These are phyloP conservation scores for Ginglymostoma cirratum DNA, from an alignment of 2,113 vertebrate species.

Conservation along the genomic window DNA sequence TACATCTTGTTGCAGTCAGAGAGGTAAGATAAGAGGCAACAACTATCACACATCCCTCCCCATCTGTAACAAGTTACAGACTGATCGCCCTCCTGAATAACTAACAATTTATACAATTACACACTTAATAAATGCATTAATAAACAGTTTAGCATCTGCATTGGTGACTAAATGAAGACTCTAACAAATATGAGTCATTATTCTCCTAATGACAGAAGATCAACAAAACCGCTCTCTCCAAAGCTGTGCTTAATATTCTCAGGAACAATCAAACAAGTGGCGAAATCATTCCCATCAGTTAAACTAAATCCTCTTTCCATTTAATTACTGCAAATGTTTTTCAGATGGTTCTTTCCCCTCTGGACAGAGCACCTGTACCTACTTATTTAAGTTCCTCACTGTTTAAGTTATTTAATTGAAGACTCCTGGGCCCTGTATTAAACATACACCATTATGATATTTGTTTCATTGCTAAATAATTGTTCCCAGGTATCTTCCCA, in stretches of 20 bases:
- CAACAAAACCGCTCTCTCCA: not conserved
- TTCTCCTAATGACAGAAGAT: not conserved
- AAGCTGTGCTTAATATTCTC: not conserved
- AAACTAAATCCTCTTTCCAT: not conserved
- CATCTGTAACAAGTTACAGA: too few relatives aligned
- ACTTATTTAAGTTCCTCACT: not conserved
- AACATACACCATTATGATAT: not conserved
- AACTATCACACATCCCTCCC: too few relatives aligned
- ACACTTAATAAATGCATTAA: not conserved
- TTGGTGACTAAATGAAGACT: not conserved
- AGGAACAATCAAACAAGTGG: not conserved
- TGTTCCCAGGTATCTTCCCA: not conserved
- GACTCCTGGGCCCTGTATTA: not conserved
- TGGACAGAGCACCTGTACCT: not conserved
- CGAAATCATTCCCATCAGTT: not conserved
- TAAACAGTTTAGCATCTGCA: not conserved
- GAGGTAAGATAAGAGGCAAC: too few relatives aligned
- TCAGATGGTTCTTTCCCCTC: not conserved
- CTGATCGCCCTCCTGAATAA: not conserved
- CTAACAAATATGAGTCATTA: not conserved
- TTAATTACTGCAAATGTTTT: not conserved
- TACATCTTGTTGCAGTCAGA: too few relatives aligned
- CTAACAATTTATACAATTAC: not conserved
- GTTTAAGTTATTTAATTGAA: not conserved
- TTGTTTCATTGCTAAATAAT: slow-evolving; percentile 7